These are phyloP conservation scores for Clepsis dumicolana DNA, from an alignment of 2,888 invertebrate genomes.

Conservation along the genomic window DNA sequence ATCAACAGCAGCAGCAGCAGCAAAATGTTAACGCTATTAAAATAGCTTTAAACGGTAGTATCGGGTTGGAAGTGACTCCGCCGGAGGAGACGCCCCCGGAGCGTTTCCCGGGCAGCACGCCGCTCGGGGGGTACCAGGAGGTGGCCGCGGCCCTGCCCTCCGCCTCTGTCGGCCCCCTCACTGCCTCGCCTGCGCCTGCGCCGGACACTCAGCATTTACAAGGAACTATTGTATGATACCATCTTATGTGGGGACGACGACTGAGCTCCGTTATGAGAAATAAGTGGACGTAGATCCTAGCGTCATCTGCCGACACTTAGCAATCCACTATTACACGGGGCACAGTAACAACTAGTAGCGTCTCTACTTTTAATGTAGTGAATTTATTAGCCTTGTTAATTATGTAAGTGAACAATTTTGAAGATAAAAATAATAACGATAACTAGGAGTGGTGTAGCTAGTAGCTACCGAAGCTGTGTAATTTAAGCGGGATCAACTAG, in stretches of 20 bases:
- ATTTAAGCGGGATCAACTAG: conserved; percentile 84
- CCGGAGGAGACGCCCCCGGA: conserved; percentile 88
- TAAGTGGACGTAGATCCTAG: conserved; percentile 87
- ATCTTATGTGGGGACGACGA: conserved; percentile 97
- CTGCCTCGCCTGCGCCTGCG: conserved; percentile 67
- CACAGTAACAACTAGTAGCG: conserved; percentile 63
- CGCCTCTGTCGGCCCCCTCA: conserved; percentile 66
- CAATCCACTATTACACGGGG: conserved; percentile 57
- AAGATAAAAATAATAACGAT: conserved; percentile 19
- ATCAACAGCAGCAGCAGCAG: conserved; percentile 83
- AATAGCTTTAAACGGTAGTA: conserved; percentile 94
- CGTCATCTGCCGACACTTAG: conserved; percentile 42
- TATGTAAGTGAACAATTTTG: conserved; percentile 26
- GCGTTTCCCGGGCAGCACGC: conserved; percentile 71
- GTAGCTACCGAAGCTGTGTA: conserved; percentile 73
- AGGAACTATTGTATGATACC: conserved; percentile 98
- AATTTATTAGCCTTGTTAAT: conserved; percentile 43
- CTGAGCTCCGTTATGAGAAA: conserved; percentile 91
- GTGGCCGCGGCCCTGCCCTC: conserved; percentile 75
- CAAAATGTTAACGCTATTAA: conserved; percentile 92
- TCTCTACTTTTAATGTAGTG: conserved; percentile 67
- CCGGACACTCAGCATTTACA: conserved; percentile 92
- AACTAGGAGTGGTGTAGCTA: conserved; percentile 53
- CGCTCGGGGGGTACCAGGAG: conserved; percentile 81
- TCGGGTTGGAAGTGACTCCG: conserved; percentile 92